phyloP scores from a whole-genome alignment of 2,797 vertebrate species.

The Smutsia gigantea region DNA sequence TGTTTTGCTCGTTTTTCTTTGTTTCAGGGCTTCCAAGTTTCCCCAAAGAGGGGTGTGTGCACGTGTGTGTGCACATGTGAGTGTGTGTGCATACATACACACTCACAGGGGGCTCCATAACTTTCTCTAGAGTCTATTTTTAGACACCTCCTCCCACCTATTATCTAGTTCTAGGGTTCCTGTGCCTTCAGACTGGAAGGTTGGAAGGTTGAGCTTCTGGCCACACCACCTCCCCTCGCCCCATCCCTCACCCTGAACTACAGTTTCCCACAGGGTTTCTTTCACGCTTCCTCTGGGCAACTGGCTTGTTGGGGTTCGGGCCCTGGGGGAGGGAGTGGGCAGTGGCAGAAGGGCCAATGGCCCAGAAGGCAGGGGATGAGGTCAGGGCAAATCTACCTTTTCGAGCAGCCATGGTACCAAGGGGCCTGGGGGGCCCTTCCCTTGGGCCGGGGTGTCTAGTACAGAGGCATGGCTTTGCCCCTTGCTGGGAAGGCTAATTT shows the following conservation, averaged over 20 bases:
- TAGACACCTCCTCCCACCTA: background rate
- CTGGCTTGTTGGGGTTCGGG: background rate
- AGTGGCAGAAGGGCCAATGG: background rate
- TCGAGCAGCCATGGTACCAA: background rate
- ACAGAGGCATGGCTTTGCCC: too few species aligned
- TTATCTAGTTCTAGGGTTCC: background rate
- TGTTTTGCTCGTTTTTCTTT: background rate
- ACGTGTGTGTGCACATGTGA: too few species aligned
- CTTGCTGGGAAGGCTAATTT: background rate
- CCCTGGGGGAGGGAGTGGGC: background rate
- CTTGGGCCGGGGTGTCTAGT: background rate
- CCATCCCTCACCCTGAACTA: background rate
- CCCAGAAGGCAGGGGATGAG: background rate
- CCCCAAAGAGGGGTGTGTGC: too few species aligned
- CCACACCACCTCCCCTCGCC: too few species aligned
- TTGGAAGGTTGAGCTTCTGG: background rate
- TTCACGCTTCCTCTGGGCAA: background rate
- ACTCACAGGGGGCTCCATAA: background rate
- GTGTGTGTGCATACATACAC: fast-evolving
- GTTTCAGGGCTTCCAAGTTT: background rate
- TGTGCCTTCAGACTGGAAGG: background rate
- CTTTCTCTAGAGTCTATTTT: background rate
- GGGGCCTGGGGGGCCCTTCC: background rate
- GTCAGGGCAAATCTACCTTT: background rate
- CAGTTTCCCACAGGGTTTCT: background rate